A percentile compares a stretch with the other conserved stretches of the same genome.
These are phyloP conservation scores for Chironomus striatipennis DNA, from an alignment of 1,140 invertebrate species.

Conservation along the genomic window DNA sequence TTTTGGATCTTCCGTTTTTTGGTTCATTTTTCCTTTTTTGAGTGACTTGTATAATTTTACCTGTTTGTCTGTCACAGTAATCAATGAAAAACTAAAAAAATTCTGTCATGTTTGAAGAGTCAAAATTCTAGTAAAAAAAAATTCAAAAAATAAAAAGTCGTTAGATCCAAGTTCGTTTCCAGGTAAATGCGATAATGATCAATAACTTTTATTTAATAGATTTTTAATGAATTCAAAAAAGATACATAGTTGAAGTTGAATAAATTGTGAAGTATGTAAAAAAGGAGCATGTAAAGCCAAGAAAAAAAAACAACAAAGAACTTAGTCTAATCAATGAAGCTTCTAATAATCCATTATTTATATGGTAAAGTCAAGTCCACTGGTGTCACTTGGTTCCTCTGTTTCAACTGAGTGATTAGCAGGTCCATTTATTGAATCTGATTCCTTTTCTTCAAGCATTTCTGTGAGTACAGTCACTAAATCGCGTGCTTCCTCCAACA, in stretches of 20 bases:
- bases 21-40: neutral
- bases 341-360: neutral
- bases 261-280: neutral
- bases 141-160: no score
- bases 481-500: conserved; percentile 49
- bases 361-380: neutral
- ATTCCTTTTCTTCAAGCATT: conserved; percentile 37
- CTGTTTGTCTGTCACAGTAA: neutral
- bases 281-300: no score
- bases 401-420: neutral
- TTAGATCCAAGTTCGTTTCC: no score
- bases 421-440: conserved; percentile 20
- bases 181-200: no score
- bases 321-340: neutral
- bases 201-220: neutral
- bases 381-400: neutral
- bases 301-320: neutral
- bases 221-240: neutral
- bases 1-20: conserved; percentile 38
- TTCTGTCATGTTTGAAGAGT: no score
- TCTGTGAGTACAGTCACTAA: conserved; percentile 53
- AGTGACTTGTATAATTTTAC: neutral
- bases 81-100: no score
- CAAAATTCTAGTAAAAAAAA: no score
- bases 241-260: neutral